Base-by-base conservation (phyloP, 2,797 vertebrate genomes). In the Coccyzus lansbergi region DNA sequence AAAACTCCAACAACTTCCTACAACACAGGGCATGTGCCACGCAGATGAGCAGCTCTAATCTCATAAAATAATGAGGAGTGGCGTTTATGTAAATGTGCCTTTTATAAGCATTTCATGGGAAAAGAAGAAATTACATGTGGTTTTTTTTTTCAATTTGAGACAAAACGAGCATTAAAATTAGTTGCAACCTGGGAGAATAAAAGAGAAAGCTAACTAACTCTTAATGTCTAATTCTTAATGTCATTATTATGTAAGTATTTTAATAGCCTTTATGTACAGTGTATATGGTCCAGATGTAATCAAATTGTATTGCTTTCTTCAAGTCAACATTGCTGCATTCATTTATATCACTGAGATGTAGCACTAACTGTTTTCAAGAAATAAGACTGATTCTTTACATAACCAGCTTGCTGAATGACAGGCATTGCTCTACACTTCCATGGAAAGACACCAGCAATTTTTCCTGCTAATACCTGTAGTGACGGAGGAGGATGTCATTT, bases 11-110 rank as follows among this genome's bases (percentile, higher is more conserved):
- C 21, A 84, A 2, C 44, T 70, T 82, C 21, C n/a, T 51, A 26
- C 71, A 56, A 19, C 1, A 2, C 1, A 5, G 21, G 17, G 31
- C 33, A 38, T 74, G 53, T 64, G 71, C 40, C 74, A 58, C 22
- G 67, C 86, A 93, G 81, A 76, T 44, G 56, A 94, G 26, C 59
- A 90, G 25, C 56, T 84, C 80, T 63, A 40, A 74, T 82, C 36
- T 60, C 55, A 71, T 9, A 11, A 60, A 74, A 28, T 10, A 91
- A 53, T 34, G 9, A 74, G 40, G 48, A 79, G 40, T 29, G 26
- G 18, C 53, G 36, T 24, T 83, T 68, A 76, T 0, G 0, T 3
- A 67, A 31, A 64, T 0, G 0, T 40, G 52, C 9, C 42, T 62
- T 51, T 67, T 82, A 78, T 38, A 81, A 86, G 16, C 24, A 44